Conservation (phyloP, 2,797 vertebrate genomes). For the Streptopelia turtur region DNA sequence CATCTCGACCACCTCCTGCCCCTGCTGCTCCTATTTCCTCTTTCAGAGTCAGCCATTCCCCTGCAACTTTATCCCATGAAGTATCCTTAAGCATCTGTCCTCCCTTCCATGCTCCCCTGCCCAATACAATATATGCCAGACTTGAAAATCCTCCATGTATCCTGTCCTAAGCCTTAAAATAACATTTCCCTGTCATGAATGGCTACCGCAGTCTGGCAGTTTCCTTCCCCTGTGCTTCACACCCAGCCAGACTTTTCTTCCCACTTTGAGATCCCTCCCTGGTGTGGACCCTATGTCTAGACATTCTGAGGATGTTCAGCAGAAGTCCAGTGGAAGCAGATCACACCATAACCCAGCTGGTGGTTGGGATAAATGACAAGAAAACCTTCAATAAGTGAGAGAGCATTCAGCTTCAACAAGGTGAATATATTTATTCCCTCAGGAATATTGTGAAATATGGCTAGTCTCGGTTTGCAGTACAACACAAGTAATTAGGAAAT, state of each 20-base stretch:
- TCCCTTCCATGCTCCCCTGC: neutral
- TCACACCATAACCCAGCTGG: neutral
- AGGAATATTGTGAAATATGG: constrained; percentile 16
- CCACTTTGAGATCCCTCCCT: neutral
- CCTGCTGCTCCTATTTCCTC: neutral
- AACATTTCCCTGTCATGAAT: neutral
- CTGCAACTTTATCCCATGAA: neutral
- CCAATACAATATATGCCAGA: neutral
- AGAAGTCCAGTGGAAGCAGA: neutral
- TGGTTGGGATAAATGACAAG: neutral
- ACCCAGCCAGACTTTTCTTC: neutral
- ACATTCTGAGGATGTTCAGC: neutral
- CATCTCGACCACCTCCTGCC: neutral
- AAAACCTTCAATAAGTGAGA: neutral
- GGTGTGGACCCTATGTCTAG: neutral
- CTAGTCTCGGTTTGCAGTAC: constrained; percentile 6
- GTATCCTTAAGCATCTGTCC: neutral
- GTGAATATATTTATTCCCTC: neutral
- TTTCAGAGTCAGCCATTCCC: neutral
- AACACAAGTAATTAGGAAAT: constrained; percentile 38
- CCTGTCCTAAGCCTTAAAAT: neutral
- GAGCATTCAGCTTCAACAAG: neutral
- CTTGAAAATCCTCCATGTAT: neutral
- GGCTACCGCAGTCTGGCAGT: neutral
- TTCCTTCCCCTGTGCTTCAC: neutral